Percentiles rank a stretch among this genome's conserved stretches.
These are phyloP conservation scores for Sycophaga agraensis DNA, from an alignment of 1,140 invertebrate species.

Conservation along the genomic window DNA sequence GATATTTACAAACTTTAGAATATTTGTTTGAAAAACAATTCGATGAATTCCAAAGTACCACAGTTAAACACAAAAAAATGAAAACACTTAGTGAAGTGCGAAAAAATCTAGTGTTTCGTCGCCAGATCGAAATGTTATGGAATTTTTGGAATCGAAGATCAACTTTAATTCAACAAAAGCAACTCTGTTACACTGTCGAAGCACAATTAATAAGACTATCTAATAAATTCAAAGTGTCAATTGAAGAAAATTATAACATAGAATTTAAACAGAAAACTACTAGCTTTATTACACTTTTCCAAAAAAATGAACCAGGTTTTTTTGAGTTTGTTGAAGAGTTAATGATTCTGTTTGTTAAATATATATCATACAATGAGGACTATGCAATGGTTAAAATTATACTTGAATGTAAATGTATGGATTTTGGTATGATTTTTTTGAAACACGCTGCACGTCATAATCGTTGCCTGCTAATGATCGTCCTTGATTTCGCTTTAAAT, in stretches of 20 bases:
- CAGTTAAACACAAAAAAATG: not conserved
- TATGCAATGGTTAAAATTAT: constrained; percentile 24
- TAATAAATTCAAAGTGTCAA: not conserved
- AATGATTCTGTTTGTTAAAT: constrained; percentile 26
- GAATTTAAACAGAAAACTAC: not conserved
- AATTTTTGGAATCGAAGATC: constrained; percentile 8
- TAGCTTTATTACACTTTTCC: not conserved
- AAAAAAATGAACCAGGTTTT: constrained; percentile 38
- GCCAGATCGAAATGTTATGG: not conserved
- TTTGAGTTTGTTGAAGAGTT: constrained; percentile 39
- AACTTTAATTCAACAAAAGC: not conserved
- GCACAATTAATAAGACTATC: constrained; percentile 13
- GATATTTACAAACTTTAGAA: constrained; percentile 30
- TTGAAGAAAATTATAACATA: not conserved
- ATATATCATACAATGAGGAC: constrained; percentile 21
- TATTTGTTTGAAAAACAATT: constrained; percentile 35
- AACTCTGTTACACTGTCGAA: constrained; percentile 12
- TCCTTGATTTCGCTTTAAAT: not conserved
- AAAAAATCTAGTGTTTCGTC: not conserved
- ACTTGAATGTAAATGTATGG: constrained; percentile 27
- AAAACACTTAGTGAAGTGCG: constrained; percentile 13
- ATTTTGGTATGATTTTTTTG: constrained; percentile 36
- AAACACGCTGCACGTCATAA: constrained; percentile 10
- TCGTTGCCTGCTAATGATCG: not conserved
- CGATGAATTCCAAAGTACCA: constrained; percentile 12